Conservation (phyloP, 2,888 invertebrate genomes). For the Parapristionchus giblindavisi region DNA sequence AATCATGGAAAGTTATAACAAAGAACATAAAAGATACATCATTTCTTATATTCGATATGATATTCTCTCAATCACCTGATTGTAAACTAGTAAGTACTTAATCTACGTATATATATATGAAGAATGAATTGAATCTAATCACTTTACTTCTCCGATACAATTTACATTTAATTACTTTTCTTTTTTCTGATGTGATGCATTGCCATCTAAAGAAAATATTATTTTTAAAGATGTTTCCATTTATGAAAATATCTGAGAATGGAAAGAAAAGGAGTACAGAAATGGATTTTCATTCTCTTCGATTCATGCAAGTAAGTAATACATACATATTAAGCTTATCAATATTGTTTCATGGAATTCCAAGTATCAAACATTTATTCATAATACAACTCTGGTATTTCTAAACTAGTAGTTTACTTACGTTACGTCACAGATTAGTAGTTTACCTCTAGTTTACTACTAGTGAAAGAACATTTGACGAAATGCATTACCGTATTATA, state of each 20-base stretch:
- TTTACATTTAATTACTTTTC: not conserved
- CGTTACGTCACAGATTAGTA: too few species aligned
- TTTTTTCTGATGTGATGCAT: not conserved
- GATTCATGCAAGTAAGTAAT: constrained; percentile 59
- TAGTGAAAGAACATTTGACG: too few species aligned
- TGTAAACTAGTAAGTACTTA: constrained; percentile 49
- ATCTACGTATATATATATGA: not conserved
- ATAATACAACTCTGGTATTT: too few species aligned
- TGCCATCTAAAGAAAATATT: not conserved
- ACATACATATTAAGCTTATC: too few species aligned
- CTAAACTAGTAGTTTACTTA: too few species aligned
- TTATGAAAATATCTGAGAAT: constrained; percentile 52
- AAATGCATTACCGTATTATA: too few species aligned
- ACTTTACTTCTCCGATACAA: not conserved
- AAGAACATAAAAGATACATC: constrained; percentile 53
- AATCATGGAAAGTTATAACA: constrained; percentile 50
- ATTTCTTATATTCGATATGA: constrained; percentile 61
- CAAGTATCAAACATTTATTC: too few species aligned
- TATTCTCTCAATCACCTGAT: constrained; percentile 60
- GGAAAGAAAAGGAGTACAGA: constrained; percentile 46
- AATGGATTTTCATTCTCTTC: constrained; percentile 57
- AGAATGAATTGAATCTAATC: not conserved
- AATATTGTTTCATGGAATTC: too few species aligned
- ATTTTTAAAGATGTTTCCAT: constrained; percentile 55
- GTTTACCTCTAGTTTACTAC: too few species aligned